Evolutionary conservation across 1,140 invertebrate genomes (phyloP).

Genomic region (Drosophila funebris): DNA sequence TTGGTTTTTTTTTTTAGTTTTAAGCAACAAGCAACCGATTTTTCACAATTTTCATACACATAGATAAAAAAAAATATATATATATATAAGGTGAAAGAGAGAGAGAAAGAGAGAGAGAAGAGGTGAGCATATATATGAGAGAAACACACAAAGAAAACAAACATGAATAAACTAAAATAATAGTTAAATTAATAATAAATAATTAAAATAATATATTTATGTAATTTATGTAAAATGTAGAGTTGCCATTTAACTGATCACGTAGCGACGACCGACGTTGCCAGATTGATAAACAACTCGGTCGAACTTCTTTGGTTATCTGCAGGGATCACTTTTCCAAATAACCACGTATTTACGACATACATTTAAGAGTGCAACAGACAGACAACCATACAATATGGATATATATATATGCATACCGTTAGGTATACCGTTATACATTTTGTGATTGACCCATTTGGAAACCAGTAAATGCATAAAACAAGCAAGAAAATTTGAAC

Average conservation of each 20-base stretch:
- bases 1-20: slow-evolving; percentile 29
- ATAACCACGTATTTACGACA: slow-evolving; percentile 10
- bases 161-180: slow-evolving; percentile 37
- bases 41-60: slow-evolving; percentile 52
- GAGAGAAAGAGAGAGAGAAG: slow-evolving; percentile 54
- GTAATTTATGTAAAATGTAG: not conserved
- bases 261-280: not conserved
- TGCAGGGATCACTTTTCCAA: not conserved
- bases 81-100: slow-evolving; percentile 43
- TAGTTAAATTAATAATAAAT: slow-evolving; percentile 6
- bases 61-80: slow-evolving; percentile 36
- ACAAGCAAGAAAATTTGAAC: not conserved
- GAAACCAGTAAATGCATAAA: slow-evolving; percentile 3
- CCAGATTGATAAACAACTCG: not conserved
- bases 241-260: not conserved
- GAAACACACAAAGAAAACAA: slow-evolving; percentile 41
- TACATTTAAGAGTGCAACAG: slow-evolving; percentile 10
- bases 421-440: slow-evolving; percentile 7
- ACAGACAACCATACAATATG: slow-evolving; percentile 22
- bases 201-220: not conserved
- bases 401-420: slow-evolving; percentile 21
- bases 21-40: slow-evolving; percentile 47
- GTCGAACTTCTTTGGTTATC: too few relatives aligned
- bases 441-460: slow-evolving; percentile 12
- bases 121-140: slow-evolving; percentile 31